These are phyloP conservation scores for Zosterops borbonicus DNA, from an alignment of 2,113 vertebrate species.

Conservation along the genomic window DNA sequence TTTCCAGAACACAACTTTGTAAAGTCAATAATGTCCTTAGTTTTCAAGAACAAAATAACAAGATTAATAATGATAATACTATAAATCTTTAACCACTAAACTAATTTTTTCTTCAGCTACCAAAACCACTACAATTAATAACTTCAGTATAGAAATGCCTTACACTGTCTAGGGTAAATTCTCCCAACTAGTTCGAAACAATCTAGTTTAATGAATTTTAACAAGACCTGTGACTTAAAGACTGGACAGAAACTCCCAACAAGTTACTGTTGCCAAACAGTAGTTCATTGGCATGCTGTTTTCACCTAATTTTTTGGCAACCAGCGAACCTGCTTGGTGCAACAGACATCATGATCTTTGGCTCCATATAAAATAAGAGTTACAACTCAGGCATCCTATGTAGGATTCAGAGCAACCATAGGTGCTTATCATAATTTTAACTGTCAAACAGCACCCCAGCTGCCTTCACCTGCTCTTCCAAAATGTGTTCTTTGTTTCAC, in stretches of 20 bases:
- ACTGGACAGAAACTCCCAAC: not conserved
- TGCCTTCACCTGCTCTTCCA: not conserved
- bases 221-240: not conserved
- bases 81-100: not conserved
- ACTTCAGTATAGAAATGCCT: not conserved
- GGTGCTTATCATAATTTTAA: not conserved
- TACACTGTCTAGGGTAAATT: not conserved
- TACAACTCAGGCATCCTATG: not conserved
- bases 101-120: not conserved
- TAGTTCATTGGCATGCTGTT: not conserved
- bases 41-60: not conserved
- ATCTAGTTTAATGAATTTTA: not conserved
- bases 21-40: not conserved
- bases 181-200: not conserved
- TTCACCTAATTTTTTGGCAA: not conserved
- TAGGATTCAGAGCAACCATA: not conserved
- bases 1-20: not conserved
- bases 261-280: not conserved
- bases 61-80: not conserved
- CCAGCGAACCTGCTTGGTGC: not conserved
- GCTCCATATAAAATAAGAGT: not conserved
- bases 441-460: not conserved
- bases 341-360: not conserved
- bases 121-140: not conserved
- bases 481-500: not conserved